A percentile compares a stretch with the other conserved stretches of the same genome.
Evolutionary conservation across 1,140 invertebrate genomes (phyloP).

Genomic region (Varroa destructor): DNA sequence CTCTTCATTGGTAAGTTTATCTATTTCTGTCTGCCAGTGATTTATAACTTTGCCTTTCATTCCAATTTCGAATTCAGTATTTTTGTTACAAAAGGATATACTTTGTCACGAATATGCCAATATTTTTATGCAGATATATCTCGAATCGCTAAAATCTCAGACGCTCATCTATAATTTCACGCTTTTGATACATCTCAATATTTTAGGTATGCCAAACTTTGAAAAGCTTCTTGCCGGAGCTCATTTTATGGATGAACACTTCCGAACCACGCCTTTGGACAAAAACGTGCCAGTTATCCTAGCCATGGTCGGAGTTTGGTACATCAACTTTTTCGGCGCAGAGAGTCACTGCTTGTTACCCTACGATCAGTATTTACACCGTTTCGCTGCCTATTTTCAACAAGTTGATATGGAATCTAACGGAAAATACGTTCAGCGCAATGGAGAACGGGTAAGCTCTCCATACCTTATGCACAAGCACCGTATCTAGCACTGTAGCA

Average conservation of each 20-base stretch:
- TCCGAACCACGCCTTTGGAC: constrained; percentile 68
- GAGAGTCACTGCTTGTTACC: constrained; percentile 92
- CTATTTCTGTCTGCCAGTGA: background rate
- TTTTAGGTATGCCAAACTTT: constrained; percentile 74
- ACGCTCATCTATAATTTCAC: constrained; percentile 26
- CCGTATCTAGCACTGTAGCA: constrained; percentile 25
- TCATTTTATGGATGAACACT: constrained; percentile 88
- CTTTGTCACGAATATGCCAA: background rate
- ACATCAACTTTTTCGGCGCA: constrained; percentile 81
- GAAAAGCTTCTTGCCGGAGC: constrained; percentile 77
- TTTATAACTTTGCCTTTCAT: constrained; percentile 26
- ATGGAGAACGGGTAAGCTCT: constrained; percentile 51
- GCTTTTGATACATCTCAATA: constrained; percentile 30
- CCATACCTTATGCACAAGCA: constrained; percentile 46
- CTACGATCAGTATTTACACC: constrained; percentile 94
- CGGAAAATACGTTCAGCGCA: constrained; percentile 71
- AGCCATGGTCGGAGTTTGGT: constrained; percentile 40
- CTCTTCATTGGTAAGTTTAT: constrained; percentile 60
- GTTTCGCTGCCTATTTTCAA: constrained; percentile 98
- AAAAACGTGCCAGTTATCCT: constrained; percentile 59
- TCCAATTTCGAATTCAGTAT: background rate
- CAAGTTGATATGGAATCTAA: constrained; percentile 99
- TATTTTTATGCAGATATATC: no score
- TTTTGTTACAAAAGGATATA: constrained; percentile 4
- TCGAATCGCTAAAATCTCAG: background rate